Base-by-base conservation (phyloP, 1,140 invertebrate genomes). In the Fopius arisanus region DNA sequence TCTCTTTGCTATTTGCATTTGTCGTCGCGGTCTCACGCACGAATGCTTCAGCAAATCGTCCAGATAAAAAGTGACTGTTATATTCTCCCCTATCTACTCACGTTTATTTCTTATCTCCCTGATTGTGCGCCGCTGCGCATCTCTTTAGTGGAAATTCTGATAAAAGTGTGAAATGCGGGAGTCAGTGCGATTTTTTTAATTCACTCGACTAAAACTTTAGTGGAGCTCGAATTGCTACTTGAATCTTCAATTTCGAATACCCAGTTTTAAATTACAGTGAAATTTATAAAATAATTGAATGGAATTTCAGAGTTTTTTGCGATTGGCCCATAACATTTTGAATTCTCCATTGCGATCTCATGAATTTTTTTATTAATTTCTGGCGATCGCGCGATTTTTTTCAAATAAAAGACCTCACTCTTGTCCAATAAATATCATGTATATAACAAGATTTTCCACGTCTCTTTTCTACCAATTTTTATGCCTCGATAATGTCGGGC, bases 51-150 rank as follows among this genome's bases (percentile, higher is more conserved):
- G 21, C 65, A 67, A 68, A 68, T 43, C 40, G 37, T 41, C 10
- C 14, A 26, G 67, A 68, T 68, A 68, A 68, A 68, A 68, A 68
- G 16, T 29, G 40, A 68, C 67, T 68, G 67, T 68, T 68, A 51
- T 68, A 68, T 1, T 2, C 37, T 23, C 7, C 14, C n/a, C 41
- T 43, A 29, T 68, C 67, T 41, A 4, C 37, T 48, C 19, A 68
- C 40, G 26, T 26, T 26, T 14, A 37, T 23, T 23, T 41, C 41
- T 68, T 68, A 67, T 67, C 65, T 33, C 9, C 16, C 19, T 68
- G 37, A 68, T 68, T 68, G 40, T 68, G 2, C 67, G 48, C 67
- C 23, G 40, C 16, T 68, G 48, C 21, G 10, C 7, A 54, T 19
- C 48, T 54, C 21, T 9, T 2, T 21, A 4, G 21, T 54, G 3